These are phyloP conservation scores for Elysia crispata DNA, from an alignment of 2,888 invertebrate species.

Conservation along the genomic window DNA sequence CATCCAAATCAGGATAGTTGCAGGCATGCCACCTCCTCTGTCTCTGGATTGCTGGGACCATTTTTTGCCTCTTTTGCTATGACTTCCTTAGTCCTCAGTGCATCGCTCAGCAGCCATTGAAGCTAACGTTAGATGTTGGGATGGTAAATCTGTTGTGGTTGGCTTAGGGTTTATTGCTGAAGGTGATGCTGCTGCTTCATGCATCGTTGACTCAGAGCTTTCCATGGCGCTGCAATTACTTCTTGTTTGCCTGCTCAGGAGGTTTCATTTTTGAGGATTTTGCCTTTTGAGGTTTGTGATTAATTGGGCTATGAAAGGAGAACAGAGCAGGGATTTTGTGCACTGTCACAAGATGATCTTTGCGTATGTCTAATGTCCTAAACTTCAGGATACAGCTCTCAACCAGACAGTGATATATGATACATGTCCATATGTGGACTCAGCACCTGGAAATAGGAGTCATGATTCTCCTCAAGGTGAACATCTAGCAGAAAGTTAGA, in stretches of 20 bases:
- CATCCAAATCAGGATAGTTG: constrained; percentile 69
- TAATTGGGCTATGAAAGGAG: constrained; percentile 80
- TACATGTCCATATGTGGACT: constrained; percentile 40
- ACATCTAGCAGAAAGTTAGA: constrained; percentile 86
- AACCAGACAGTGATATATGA: constrained; percentile 85
- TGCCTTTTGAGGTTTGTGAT: constrained; percentile 25
- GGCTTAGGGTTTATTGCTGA: too few species aligned
- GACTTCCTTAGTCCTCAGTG: too few species aligned
- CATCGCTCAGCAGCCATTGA: background rate
- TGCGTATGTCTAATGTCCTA: constrained; percentile 79
- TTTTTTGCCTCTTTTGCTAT: background rate
- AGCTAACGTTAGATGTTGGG: background rate
- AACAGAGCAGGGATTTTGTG: constrained; percentile 87
- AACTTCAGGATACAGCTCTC: constrained; percentile 82
- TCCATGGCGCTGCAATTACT: too few species aligned
- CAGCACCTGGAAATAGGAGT: constrained; percentile 81
- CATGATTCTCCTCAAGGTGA: constrained; percentile 87
- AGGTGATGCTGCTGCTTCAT: too few species aligned
- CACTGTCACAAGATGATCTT: constrained; percentile 82
- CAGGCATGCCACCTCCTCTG: constrained; percentile 61
- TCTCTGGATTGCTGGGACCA: background rate
- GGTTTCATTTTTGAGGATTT: background rate
- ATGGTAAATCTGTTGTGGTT: too few species aligned
- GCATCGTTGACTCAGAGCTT: too few species aligned
- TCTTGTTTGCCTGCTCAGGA: background rate